These are phyloP conservation scores for Piezodorus guildinii DNA, from an alignment of 1,140 invertebrate species.

Conservation along the genomic window DNA sequence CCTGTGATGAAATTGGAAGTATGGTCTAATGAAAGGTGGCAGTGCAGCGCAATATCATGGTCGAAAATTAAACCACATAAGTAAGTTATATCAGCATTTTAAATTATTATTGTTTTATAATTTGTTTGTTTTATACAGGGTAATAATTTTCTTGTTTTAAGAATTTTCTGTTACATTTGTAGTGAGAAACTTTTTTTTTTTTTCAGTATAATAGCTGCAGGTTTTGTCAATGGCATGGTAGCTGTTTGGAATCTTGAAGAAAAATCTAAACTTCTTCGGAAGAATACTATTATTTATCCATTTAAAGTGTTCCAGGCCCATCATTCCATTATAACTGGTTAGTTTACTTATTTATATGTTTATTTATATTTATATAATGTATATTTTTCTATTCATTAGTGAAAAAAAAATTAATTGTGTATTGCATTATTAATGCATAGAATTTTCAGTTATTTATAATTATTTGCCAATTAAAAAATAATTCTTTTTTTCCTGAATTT, in stretches of 20 bases:
- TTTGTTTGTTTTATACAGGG: too few species aligned
- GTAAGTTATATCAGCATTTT: conserved; percentile 21
- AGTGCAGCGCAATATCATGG: conserved; percentile 28
- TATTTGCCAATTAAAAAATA: too few species aligned
- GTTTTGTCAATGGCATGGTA: conserved; percentile 49
- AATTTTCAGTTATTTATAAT: too few species aligned
- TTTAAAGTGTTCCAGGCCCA: conserved; percentile 38
- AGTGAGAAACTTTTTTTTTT: background rate
- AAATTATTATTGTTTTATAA: too few species aligned
- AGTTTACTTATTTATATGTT: conserved; percentile 16
- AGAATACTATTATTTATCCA: conserved; percentile 30
- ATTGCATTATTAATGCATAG: too few species aligned
- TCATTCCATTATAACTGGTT: conserved; percentile 34
- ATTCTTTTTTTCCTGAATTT: too few species aligned
- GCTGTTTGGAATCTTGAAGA: conserved; percentile 44
- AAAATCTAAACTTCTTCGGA: conserved; percentile 39
- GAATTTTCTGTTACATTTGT: background rate
- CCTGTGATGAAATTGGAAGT: conserved; percentile 31
- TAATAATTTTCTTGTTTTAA: background rate
- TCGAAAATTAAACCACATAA: conserved; percentile 24
- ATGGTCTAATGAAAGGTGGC: conserved; percentile 15
- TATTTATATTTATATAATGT: conserved; percentile 4
- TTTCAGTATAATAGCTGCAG: conserved; percentile 42
- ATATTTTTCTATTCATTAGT: too few species aligned
- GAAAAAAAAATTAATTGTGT: too few species aligned